phyloP scores from a whole-genome alignment of 2,888 invertebrate species.

The Pterostichus madidus region DNA sequence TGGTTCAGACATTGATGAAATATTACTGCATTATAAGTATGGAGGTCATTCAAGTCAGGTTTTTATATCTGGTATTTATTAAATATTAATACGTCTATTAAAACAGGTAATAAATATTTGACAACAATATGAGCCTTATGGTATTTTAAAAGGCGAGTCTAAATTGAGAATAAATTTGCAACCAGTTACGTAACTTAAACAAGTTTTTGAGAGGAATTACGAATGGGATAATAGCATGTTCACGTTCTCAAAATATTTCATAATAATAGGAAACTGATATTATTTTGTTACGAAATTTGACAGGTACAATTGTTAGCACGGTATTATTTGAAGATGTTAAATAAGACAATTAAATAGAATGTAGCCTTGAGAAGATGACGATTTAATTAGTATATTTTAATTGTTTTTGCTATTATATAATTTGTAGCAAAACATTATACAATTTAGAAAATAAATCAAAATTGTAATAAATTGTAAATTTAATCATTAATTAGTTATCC shows the following conservation, averaged over 20 bases:
- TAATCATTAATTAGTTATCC: background rate
- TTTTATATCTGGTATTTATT: slow-evolving; percentile 18
- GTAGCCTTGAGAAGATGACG: slow-evolving; percentile 14
- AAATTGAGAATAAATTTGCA: slow-evolving; percentile 30
- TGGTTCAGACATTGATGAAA: too few species aligned
- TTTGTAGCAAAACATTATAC: background rate
- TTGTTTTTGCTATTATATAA: background rate
- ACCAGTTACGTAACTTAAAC: slow-evolving; percentile 31
- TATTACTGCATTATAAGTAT: background rate
- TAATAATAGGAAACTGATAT: slow-evolving; percentile 40
- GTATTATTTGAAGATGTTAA: slow-evolving; percentile 13
- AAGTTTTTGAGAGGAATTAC: slow-evolving; percentile 30
- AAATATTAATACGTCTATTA: slow-evolving; percentile 23
- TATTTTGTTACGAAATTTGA: slow-evolving; percentile 44
- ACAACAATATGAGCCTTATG: slow-evolving; percentile 30
- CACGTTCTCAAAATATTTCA: slow-evolving; percentile 24
- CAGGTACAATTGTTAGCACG: background rate
- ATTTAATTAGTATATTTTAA: slow-evolving; percentile 13
- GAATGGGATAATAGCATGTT: slow-evolving; percentile 51
- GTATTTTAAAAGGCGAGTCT: slow-evolving; percentile 43
- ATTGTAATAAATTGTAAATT: background rate
- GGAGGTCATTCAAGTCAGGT: slow-evolving; percentile 23
- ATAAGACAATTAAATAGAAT: slow-evolving; percentile 35
- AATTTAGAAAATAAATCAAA: background rate
- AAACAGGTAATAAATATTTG: slow-evolving; percentile 11